Conservation (phyloP, 2,113 vertebrate genomes). For the Clarias batrachus region DNA sequence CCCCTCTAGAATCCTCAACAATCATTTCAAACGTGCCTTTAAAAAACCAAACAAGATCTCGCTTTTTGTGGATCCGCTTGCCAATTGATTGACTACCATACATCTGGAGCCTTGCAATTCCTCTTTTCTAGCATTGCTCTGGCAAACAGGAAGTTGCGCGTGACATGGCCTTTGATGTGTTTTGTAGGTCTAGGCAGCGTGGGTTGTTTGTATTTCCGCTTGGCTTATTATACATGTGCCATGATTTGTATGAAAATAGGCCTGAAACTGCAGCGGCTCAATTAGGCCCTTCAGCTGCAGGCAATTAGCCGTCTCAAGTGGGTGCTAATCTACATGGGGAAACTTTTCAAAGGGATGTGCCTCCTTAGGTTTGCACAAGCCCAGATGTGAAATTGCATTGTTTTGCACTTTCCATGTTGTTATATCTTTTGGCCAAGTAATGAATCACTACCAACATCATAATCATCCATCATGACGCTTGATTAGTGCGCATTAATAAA, state of each 20-base stretch:
- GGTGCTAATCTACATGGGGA: slow-evolving; percentile 74
- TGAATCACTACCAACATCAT: slow-evolving; percentile 50
- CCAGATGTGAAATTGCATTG: slow-evolving; percentile 72
- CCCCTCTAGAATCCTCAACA: slow-evolving; percentile 10
- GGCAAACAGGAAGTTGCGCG: slow-evolving; percentile 53
- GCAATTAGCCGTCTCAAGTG: slow-evolving; percentile 78
- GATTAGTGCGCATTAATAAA: slow-evolving; percentile 48
- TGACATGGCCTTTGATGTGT: slow-evolving; percentile 44
- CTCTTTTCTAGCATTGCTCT: slow-evolving; percentile 33
- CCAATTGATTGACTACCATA: slow-evolving; percentile 46
- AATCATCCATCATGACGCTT: slow-evolving; percentile 53
- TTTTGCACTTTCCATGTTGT: slow-evolving; percentile 64
- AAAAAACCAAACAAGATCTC: slow-evolving; percentile 44
- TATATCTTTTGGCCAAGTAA: slow-evolving; percentile 52
- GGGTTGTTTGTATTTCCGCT: slow-evolving; percentile 51
- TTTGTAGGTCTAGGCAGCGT: slow-evolving; percentile 43
- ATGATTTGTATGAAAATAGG: slow-evolving; percentile 77
- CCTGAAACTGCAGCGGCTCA: slow-evolving; percentile 75
- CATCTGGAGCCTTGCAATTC: slow-evolving; percentile 49
- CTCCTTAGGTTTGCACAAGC: slow-evolving; percentile 61
- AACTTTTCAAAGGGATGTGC: slow-evolving; percentile 70
- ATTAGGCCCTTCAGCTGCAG: slow-evolving; percentile 81
- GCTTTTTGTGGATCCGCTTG: slow-evolving; percentile 39
- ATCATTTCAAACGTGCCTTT: slow-evolving; percentile 27
- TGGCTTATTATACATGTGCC: slow-evolving; percentile 65